These are phyloP conservation scores for Oligia latruncula DNA, from an alignment of 2,888 invertebrate genomes.

Conservation along the genomic window DNA sequence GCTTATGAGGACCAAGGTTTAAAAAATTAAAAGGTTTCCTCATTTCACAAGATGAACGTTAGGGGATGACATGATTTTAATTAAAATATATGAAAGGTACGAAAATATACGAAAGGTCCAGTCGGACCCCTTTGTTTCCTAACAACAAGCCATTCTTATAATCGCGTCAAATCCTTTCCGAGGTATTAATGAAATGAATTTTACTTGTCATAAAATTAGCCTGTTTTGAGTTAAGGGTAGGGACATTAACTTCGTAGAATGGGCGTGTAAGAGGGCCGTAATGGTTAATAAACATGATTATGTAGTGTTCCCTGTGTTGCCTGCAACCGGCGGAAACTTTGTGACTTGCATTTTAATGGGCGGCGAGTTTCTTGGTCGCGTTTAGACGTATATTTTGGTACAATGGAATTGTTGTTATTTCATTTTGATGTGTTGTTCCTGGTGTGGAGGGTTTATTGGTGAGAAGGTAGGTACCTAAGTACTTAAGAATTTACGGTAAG, in stretches of 20 bases:
- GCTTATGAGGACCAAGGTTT: slow-evolving; percentile 7
- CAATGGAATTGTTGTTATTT: slow-evolving; percentile 7
- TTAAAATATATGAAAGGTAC: slow-evolving; percentile 39
- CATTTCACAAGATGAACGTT: slow-evolving; percentile 27
- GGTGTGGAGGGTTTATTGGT: neutral
- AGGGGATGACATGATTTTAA: slow-evolving; percentile 37
- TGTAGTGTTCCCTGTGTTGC: slow-evolving; percentile 59
- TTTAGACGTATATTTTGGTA: slow-evolving; percentile 14
- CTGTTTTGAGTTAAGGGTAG: slow-evolving; percentile 73
- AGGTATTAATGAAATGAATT: slow-evolving; percentile 76
- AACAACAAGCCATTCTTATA: slow-evolving; percentile 59
- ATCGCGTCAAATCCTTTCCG: slow-evolving; percentile 72
- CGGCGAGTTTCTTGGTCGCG: slow-evolving; percentile 13
- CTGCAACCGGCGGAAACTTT: slow-evolving; percentile 52
- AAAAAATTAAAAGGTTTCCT: slow-evolving; percentile 40
- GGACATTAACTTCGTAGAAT: slow-evolving; percentile 70
- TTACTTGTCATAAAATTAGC: slow-evolving; percentile 77
- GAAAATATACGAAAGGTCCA: slow-evolving; percentile 9
- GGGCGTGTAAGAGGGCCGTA: slow-evolving; percentile 67
- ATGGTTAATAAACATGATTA: slow-evolving; percentile 72
- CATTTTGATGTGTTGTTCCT: slow-evolving; percentile 7
- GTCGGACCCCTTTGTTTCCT: slow-evolving; percentile 29
- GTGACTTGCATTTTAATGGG: slow-evolving; percentile 56
- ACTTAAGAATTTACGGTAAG: neutral
- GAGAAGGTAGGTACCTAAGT: neutral